Conservation (phyloP, 2,797 vertebrate genomes). For the Aphelocoma californica region DNA sequence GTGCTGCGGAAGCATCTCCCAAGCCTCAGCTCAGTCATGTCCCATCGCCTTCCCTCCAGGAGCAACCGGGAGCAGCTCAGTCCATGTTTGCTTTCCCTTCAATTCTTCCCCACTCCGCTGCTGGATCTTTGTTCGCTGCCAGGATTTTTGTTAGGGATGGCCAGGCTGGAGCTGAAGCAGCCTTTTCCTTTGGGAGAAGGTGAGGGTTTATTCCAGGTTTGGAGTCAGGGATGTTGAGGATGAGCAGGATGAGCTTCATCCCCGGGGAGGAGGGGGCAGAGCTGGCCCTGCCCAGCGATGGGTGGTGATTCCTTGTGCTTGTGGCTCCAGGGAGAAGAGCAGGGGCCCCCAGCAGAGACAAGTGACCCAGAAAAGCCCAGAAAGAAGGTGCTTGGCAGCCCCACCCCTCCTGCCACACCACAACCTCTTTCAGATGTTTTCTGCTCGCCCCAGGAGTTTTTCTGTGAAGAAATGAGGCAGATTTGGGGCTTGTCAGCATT, state of each 20-base stretch:
- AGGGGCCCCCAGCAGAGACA: neutral
- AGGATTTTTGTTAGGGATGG: accelerated
- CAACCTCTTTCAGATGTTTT: neutral
- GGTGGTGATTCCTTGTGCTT: neutral
- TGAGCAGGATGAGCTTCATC: neutral
- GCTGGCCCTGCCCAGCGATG: neutral
- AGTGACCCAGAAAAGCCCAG: neutral
- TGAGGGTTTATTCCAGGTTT: neutral
- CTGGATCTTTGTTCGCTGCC: neutral
- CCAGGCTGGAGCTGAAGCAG: neutral
- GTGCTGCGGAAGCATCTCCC: neutral
- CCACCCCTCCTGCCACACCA: neutral
- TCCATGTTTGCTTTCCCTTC: neutral
- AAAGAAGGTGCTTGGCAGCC: neutral
- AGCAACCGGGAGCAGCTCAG: neutral
- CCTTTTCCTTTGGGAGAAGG: neutral
- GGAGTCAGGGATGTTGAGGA: neutral
- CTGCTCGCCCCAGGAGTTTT: neutral
- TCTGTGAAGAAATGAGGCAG: neutral
- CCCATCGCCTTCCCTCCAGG: neutral
- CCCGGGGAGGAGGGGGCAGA: neutral
- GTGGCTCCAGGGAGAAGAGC: neutral
- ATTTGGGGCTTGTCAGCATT: neutral
- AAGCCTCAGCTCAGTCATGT: neutral
- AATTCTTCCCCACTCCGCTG: neutral